These are phyloP conservation scores for Chaetodon auriga DNA, from an alignment of 2,113 vertebrate species.

Conservation along the genomic window DNA sequence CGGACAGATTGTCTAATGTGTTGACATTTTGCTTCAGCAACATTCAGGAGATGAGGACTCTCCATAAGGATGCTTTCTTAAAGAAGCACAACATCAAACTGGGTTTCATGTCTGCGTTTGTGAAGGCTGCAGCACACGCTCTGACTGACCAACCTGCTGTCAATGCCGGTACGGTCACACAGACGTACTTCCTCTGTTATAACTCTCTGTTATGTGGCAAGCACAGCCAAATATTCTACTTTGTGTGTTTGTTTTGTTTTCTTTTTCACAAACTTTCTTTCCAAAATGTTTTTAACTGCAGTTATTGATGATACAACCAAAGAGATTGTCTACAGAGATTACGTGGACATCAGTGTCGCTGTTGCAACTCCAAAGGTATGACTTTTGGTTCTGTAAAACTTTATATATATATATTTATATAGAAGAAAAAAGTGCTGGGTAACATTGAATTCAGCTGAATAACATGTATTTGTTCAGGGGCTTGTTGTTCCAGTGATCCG, in stretches of 20 bases:
- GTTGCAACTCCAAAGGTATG: constrained; percentile 94
- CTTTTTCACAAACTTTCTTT: neutral
- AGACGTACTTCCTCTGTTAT: neutral
- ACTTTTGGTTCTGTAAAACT: neutral
- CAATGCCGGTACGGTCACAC: constrained; percentile 87
- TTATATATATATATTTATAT: neutral
- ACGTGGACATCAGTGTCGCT: constrained; percentile 95
- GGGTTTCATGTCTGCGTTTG: constrained; percentile 96
- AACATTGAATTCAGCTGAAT: neutral
- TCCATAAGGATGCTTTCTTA: constrained; percentile 90
- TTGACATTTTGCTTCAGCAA: constrained; percentile 83
- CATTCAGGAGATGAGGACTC: constrained; percentile 91
- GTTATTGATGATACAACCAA: constrained; percentile 96
- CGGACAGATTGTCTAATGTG: neutral
- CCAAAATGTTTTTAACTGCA: constrained; percentile 59
- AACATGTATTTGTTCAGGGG: constrained; percentile 81
- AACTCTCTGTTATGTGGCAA: neutral
- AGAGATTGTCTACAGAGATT: constrained; percentile 97
- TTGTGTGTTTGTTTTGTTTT: neutral
- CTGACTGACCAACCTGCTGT: constrained; percentile 93
- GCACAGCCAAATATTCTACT: neutral
- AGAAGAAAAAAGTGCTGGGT: neutral
- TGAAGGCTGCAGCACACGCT: constrained; percentile 93
- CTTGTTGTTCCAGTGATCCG: constrained; percentile 95
- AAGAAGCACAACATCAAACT: constrained; percentile 94